Evolutionary conservation across 2,888 invertebrate genomes (phyloP).

Genomic region (Drosophila mercatorum): DNA sequence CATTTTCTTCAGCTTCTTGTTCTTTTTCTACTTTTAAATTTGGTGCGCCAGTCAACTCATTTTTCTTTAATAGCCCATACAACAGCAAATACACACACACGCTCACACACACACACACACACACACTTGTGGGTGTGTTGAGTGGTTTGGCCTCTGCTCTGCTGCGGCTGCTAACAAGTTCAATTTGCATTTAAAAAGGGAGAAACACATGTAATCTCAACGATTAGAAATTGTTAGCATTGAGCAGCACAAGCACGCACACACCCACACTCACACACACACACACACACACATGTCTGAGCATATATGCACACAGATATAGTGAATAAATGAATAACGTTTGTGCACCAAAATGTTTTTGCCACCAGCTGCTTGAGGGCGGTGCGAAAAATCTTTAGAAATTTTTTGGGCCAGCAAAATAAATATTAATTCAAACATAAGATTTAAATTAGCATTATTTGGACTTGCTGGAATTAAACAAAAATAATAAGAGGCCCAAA

Average conservation of each 20-base stretch:
- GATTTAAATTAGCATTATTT: conserved; percentile 3
- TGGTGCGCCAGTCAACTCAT: conserved; percentile 26
- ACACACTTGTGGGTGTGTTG: conserved; percentile 24
- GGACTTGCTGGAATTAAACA: not conserved
- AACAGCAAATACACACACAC: conserved; percentile 12
- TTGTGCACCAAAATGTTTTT: conserved; percentile 38
- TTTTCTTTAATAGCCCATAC: conserved; percentile 39
- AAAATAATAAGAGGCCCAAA: not conserved
- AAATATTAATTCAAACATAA: not conserved
- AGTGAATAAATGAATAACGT: conserved; percentile 56
- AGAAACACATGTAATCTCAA: conserved; percentile 76
- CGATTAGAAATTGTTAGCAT: conserved; percentile 78
- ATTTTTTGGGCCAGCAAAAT: not conserved
- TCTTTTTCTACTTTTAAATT: conserved; percentile 20
- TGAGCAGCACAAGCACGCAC: conserved; percentile 33
- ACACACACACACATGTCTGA: conserved; percentile 2
- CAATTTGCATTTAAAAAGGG: conserved; percentile 77
- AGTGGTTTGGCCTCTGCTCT: conserved; percentile 56
- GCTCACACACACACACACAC: not conserved
- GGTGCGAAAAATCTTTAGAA: conserved; percentile 30
- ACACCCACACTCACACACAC: conserved; percentile 8
- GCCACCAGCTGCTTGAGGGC: conserved; percentile 39
- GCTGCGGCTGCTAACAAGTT: conserved; percentile 71
- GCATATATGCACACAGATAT: conserved; percentile 12
- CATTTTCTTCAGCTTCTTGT: conserved; percentile 1